Evolutionary conservation across 2,113 vertebrate genomes (phyloP).

Genomic region (Eurystomus gularis): DNA sequence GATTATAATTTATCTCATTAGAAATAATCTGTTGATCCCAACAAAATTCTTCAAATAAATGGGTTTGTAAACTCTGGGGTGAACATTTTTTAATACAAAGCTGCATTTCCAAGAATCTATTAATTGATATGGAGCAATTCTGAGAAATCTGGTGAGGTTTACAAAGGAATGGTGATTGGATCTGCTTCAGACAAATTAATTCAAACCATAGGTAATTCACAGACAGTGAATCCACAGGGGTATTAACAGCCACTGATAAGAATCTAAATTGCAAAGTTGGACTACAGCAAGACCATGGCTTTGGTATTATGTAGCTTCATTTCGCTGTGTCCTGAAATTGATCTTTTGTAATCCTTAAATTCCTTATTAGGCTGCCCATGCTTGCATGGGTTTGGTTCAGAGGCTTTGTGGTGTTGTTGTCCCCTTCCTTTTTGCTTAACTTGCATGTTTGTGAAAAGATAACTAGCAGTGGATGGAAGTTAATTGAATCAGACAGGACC

Average conservation of each 20-base stretch:
- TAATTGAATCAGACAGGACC: background rate
- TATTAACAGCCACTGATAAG: slow-evolving; percentile 42
- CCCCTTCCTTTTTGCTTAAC: background rate
- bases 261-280: background rate
- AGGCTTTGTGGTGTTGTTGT: background rate
- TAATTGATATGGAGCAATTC: slow-evolving; percentile 31
- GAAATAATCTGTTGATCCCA: slow-evolving; percentile 25
- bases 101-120: slow-evolving; percentile 18
- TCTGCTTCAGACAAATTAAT: slow-evolving; percentile 51
- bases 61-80: background rate
- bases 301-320: background rate
- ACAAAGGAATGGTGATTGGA: background rate
- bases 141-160: slow-evolving; percentile 37
- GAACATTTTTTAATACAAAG: background rate
- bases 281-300: background rate
- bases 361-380: background rate
- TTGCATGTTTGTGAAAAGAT: slow-evolving; percentile 7
- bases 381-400: slow-evolving; percentile 1
- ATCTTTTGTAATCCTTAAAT: slow-evolving; percentile 50
- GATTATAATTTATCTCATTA: background rate
- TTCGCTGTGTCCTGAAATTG: slow-evolving; percentile 14
- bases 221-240: slow-evolving; percentile 18
- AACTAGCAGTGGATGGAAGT: background rate
- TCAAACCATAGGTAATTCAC: slow-evolving; percentile 34
- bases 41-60: background rate